Conservation (phyloP, 2,113 vertebrate species). For the Desmodus rotundus region DNA sequence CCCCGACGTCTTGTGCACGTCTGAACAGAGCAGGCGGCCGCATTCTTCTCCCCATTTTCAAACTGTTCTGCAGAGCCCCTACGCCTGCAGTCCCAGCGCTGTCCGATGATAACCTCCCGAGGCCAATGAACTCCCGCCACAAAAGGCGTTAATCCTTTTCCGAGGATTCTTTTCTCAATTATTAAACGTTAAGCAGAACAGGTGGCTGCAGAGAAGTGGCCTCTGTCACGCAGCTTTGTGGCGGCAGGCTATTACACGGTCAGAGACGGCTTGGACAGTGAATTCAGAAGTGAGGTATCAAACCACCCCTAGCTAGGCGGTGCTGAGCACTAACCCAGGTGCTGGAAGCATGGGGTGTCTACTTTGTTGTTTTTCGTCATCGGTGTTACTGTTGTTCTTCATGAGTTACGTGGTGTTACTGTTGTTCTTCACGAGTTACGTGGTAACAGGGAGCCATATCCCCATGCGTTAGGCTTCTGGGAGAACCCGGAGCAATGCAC, state of each 20-base stretch:
- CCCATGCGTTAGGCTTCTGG: not conserved
- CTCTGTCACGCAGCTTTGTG: not conserved
- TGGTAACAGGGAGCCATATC: not conserved
- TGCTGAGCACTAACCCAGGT: not conserved
- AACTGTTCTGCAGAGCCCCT: slow-evolving; percentile 27
- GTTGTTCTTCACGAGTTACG: not conserved
- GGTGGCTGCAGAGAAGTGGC: not conserved
- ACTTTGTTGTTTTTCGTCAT: too few species aligned
- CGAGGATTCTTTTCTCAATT: not conserved
- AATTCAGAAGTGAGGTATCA: not conserved
- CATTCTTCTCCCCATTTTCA: slow-evolving; percentile 42
- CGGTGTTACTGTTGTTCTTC: too few species aligned
- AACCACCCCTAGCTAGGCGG: not conserved
- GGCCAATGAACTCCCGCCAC: slow-evolving; percentile 16
- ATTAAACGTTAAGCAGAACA: not conserved
- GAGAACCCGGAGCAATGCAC: not conserved
- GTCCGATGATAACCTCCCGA: not conserved
- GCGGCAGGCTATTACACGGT: not conserved
- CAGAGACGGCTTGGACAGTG: not conserved
- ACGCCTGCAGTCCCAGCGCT: not conserved
- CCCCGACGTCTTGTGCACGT: not conserved
- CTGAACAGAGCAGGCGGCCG: not conserved
- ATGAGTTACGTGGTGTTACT: too few species aligned
- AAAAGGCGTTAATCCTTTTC: not conserved
- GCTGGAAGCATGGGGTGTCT: not conserved